Base-by-base conservation (phyloP, 1,140 invertebrate genomes). In the Gryllus bimaculatus region DNA sequence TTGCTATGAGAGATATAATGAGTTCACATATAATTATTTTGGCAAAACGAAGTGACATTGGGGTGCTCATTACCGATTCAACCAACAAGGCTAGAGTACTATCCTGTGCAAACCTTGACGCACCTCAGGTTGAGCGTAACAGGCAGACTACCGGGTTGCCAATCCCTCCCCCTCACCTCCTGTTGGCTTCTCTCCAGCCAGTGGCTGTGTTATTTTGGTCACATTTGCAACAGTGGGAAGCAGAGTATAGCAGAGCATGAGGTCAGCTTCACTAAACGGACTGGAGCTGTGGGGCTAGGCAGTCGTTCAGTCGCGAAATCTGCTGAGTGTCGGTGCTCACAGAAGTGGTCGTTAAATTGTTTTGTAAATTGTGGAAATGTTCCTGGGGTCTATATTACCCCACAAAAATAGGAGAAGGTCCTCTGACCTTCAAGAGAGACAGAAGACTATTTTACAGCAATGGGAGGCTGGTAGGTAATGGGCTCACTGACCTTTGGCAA, bases 401-500 rank as follows among this genome's bases (percentile, higher is more conserved):
- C 79, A 74, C 18, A 79, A 47, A 47, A 66, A 21, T 47, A 76
- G 79, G 79, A 54, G 79, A 39, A 15, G 75, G 48, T 79, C 75
- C 39, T 76, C 8, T 26, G 79, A 79, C 66, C 75, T 79, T 73
- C 47, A 20, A 47, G 79, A 76, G 75, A 76, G 79, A 15, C 76
- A 74, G 79, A 77, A 79, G 18, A 73, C 12, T 21, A 77, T 79
- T 77, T 48, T 79, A 39, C 73, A 79, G 48, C 73, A 47, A 73
- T 79, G 79, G 74, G 18, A 77, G 20, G 3, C 18, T 48, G 79
- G 79, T 79, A 66, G 73, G 75, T 47, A 48, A 21, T 21, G 48
- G 8, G 75, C 54, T 66, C 10, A 39, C 26, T 39, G 26, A 39
- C 26, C 26, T 39, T 39, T 39, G 26, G 26, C 26, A 39, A 39